Evolutionary conservation across 2,113 vertebrate genomes (phyloP), one percentile per base, ranked within the genome.

Genomic region (Sinosuthora webbiana): DNA sequence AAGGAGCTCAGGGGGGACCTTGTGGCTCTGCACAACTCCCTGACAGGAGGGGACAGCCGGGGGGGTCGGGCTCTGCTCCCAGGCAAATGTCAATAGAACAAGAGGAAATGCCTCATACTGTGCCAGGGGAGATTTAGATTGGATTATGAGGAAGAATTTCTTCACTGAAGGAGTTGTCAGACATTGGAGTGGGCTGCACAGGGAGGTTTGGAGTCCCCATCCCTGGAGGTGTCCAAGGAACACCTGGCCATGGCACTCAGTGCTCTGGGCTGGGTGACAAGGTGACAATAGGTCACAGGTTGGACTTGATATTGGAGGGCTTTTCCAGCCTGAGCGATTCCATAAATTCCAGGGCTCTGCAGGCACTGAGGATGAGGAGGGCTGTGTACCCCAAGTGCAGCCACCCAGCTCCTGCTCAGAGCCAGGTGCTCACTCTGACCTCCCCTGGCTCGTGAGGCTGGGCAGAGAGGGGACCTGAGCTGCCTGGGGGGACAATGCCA

Each of bases 391-490:
- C 69, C 1, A 0, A 30, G 35, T 17, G 25, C 4, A 8, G 14
- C 68, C 31, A 35, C 8, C 11, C 41, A 33, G 24, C 39, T 55
- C 23, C 67, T 2, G 5, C 56, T 55, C 5, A 2, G 17, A 57
- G 57, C 30, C 37, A 15, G 22, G 49, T 1, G 0, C 15, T 75
- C 11, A 2, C 55, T 27, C 10, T 1, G 2, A 2, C 28, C 50
- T 56, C 15, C 30, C 7, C 28, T 64, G 0, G 0, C 63, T 33
- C 0, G 0, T 15, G 63, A 1, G 2, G 24, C 0, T 49, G 42
- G 37, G 59, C 45, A 52, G 53, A 23, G 59, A 3, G 4, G 4
- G 39, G 10, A 33, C 27, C 24, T 6, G 1, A 24, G 20, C 8
- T 45, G 81, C 35, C 45, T 64, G 68, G 14, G 35, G 20, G 21